Percentiles rank a stretch among this genome's conserved stretches.
These are phyloP conservation scores for Gallirallus australis DNA, from an alignment of 2,797 vertebrate species.

Conservation along the genomic window DNA sequence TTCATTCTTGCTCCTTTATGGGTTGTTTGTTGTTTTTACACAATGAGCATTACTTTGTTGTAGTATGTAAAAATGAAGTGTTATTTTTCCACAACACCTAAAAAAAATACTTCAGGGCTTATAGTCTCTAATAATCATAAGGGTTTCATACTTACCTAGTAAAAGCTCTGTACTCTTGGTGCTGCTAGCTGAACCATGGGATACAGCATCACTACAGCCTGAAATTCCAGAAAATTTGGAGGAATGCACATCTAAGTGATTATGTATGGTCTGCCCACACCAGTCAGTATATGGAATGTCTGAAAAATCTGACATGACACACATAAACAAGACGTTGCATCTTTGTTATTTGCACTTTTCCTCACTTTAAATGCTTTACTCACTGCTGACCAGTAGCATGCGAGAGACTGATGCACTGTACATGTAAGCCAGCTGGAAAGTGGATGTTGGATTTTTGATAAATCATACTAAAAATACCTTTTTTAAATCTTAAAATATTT, in stretches of 20 bases:
- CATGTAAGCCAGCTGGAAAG: background rate
- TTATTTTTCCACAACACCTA: background rate
- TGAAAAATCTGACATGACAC: conserved; percentile 84
- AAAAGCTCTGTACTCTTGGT: conserved; percentile 92
- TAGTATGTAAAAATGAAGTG: background rate
- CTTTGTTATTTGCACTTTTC: background rate
- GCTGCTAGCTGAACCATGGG: conserved; percentile 90
- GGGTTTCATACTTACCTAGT: conserved; percentile 82
- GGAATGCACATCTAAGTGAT: conserved; percentile 93
- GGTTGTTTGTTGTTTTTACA: background rate
- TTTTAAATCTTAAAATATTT: background rate
- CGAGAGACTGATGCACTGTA: background rate
- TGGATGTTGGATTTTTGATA: background rate
- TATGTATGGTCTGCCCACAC: conserved; percentile 90
- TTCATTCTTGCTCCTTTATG: background rate
- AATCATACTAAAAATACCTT: background rate
- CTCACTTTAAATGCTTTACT: background rate
- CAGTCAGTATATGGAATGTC: conserved; percentile 92
- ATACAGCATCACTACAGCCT: conserved; percentile 93
- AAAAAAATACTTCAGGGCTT: background rate
- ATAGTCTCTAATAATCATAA: background rate
- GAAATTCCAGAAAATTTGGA: conserved; percentile 97
- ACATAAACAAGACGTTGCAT: background rate
- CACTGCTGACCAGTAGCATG: background rate
- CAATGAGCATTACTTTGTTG: background rate